These are phyloP conservation scores for Macrosiphum euphorbiae DNA, from an alignment of 2,888 invertebrate genomes.

Conservation along the genomic window DNA sequence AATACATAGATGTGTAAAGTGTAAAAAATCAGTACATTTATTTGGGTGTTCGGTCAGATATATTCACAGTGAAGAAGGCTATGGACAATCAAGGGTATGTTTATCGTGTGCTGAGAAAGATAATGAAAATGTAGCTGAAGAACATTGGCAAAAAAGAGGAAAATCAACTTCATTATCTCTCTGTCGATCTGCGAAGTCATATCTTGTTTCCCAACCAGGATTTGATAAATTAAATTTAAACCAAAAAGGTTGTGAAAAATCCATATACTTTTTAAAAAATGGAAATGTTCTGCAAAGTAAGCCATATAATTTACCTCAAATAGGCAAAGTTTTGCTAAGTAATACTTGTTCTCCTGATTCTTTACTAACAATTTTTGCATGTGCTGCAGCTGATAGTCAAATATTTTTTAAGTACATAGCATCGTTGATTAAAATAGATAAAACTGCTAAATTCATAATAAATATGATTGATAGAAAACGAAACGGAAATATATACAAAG, in stretches of 20 bases:
- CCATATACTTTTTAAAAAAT: not conserved
- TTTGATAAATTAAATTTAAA: not conserved
- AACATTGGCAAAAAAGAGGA: not conserved
- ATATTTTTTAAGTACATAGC: not conserved
- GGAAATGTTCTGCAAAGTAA: not conserved
- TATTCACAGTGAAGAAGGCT: too few species aligned
- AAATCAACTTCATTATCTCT: not conserved
- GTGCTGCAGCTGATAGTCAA: not conserved
- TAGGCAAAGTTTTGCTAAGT: not conserved
- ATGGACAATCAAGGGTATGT: too few species aligned
- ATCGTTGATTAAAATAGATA: not conserved
- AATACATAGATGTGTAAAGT: too few species aligned
- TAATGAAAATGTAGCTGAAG: not conserved
- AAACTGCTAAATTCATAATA: not conserved
- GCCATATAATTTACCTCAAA: not conserved
- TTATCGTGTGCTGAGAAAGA: not conserved
- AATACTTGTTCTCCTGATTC: not conserved
- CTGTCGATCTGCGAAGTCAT: not conserved
- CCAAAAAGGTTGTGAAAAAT: not conserved
- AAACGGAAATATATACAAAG: not conserved
- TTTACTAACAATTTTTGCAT: not conserved
- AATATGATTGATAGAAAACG: not conserved
- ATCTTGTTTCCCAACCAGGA: not conserved
- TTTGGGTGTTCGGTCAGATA: too few species aligned
- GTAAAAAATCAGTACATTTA: too few species aligned